Percentiles rank a stretch among this genome's conserved stretches.
Conservation (phyloP, 2,113 vertebrate species). For the Scomber japonicus region DNA sequence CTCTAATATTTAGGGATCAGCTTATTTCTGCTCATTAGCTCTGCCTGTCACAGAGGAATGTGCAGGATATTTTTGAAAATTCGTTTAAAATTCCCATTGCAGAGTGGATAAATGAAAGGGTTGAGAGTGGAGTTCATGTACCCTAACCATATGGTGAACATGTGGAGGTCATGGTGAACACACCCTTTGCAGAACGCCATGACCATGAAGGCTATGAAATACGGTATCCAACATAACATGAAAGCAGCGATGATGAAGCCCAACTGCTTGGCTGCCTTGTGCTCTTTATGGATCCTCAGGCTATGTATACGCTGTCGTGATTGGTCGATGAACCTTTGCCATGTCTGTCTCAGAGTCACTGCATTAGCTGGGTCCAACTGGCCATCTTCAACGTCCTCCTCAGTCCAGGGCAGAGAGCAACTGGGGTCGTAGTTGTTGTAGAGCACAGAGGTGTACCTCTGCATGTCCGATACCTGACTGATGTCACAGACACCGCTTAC, state of each 20-base stretch:
- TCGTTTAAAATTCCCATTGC: constrained; percentile 95
- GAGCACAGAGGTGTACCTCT: constrained; percentile 77
- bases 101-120: constrained; percentile 96
- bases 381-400: constrained; percentile 57
- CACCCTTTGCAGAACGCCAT: constrained; percentile 89
- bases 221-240: constrained; percentile 96
- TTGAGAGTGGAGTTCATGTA: constrained; percentile 97
- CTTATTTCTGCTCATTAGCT: background rate
- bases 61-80: constrained; percentile 94
- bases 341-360: constrained; percentile 86
- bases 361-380: constrained; percentile 71
- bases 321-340: constrained; percentile 87
- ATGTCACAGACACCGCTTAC: constrained; percentile 74
- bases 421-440: constrained; percentile 60
- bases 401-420: constrained; percentile 72
- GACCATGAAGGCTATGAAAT: constrained; percentile 94
- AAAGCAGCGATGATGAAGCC: constrained; percentile 95
- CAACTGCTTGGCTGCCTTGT: constrained; percentile 94
- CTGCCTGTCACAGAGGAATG: constrained; percentile 57
- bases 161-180: constrained; percentile 87
- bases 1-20: background rate
- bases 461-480: constrained; percentile 77
- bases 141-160: constrained; percentile 96
- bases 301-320: constrained; percentile 83
- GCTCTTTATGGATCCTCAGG: constrained; percentile 88